Base-by-base conservation (phyloP, 2,113 vertebrate species). In the Notothenia rossii region DNA sequence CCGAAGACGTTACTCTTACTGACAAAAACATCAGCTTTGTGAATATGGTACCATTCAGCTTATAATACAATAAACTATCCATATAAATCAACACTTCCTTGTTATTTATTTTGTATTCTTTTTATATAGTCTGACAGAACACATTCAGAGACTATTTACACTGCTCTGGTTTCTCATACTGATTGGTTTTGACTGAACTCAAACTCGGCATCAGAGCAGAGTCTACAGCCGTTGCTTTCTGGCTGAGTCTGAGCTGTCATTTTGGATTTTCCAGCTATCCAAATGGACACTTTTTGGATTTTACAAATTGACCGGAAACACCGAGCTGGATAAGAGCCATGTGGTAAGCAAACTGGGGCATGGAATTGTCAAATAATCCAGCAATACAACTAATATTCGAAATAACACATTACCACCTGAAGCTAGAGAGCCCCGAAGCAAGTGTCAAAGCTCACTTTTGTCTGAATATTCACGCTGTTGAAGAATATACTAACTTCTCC, bases 281-380 rank as follows among this genome's bases (percentile, higher is more conserved):
- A 68, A 78, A 61, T 25, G n/a, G 58, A 72, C 77, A 29, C 40
- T 33, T 66, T 67, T 74, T 20, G 48, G 10, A 29, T 63, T 75
- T 70, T 48, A 65, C 22, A 72, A 63, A 60, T 60, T 54, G 12
- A 59, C 50, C 18, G 15, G 53, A 17, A 3, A 15, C 25, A 12
- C 33, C 2, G 12, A 53, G 48, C 49, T 75, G n/a, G 70, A 70
- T 71, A 20, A 51, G 55, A 82, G 62, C 36, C 25, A 10, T 46
- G 22, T 40, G 43, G 17, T 51, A 15, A 40, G 73, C n/a, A 78
- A 86, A 85, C 67, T 85, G 43, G 77, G 79, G 84, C 68, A 67
- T 5, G 10, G 53, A 62, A 73, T 73, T 61, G 81, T 86, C 71
- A 86, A 79, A 82, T 86, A 83, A 72, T 79, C 75, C 61, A 66